These are phyloP conservation scores for Acanthosepion lycidas DNA, from an alignment of 2,888 invertebrate species.

Conservation along the genomic window DNA sequence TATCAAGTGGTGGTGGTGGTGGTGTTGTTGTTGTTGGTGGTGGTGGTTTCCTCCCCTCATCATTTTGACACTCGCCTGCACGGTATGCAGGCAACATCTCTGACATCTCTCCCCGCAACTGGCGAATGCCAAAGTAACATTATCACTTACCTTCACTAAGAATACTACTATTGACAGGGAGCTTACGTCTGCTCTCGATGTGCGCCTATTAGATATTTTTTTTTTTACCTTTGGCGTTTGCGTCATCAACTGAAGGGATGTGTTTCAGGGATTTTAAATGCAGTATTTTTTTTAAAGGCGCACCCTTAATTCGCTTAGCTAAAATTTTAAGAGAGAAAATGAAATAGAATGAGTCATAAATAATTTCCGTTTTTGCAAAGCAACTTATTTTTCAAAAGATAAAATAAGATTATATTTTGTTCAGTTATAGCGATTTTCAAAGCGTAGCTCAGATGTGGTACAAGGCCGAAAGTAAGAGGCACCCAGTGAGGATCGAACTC, in stretches of 20 bases:
- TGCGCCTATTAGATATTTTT: background rate
- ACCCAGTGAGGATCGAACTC: too few relatives aligned
- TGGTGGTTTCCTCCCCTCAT: background rate
- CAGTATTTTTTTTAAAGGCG: background rate
- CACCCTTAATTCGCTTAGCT: background rate
- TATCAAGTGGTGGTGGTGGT: constrained; percentile 20
- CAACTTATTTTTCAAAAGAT: too few relatives aligned
- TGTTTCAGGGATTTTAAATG: background rate
- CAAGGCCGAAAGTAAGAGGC: too few relatives aligned
- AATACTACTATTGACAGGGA: background rate
- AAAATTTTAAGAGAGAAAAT: background rate
- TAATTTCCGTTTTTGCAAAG: too few relatives aligned
- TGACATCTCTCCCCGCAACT: background rate
- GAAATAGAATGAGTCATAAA: too few relatives aligned
- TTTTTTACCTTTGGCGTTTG: background rate
- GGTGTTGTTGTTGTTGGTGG: background rate
- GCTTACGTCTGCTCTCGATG: background rate
- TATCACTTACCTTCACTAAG: background rate
- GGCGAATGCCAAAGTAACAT: background rate
- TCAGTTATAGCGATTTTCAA: too few relatives aligned
- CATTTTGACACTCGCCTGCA: background rate
- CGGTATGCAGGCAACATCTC: background rate
- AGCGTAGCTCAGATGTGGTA: too few relatives aligned
- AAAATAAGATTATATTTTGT: too few relatives aligned
- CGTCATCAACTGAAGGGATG: background rate